Percentiles rank a stretch among this genome's conserved stretches.
phyloP scores from a whole-genome alignment of 2,113 vertebrate species.

The Nibea coibor region DNA sequence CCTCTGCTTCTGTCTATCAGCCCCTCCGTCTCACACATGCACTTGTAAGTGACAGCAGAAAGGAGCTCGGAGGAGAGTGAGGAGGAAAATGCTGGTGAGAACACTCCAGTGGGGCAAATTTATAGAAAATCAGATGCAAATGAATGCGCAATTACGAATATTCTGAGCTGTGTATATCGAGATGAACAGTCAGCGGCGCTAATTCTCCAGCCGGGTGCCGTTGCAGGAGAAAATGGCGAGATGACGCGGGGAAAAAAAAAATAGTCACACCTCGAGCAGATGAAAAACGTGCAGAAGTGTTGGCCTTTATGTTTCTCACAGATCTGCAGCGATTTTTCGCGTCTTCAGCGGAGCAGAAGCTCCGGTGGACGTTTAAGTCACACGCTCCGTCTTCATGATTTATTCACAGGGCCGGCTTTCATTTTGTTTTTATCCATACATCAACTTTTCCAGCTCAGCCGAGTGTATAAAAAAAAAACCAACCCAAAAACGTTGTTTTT shows the following conservation, averaged over 20 bases:
- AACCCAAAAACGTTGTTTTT: not conserved
- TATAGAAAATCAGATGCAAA: not conserved
- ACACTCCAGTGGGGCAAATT: not conserved
- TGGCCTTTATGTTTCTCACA: not conserved
- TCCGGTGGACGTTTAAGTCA: not conserved
- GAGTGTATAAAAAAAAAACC: not conserved
- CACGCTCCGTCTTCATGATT: not conserved
- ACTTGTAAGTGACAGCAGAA: constrained; percentile 38
- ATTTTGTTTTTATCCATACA: not conserved
- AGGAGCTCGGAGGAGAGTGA: constrained; percentile 20
- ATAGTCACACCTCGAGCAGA: not conserved
- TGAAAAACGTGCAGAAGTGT: not conserved
- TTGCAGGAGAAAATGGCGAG: not conserved
- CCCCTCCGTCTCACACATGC: not conserved
- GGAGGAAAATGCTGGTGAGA: constrained; percentile 29
- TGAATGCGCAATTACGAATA: not conserved
- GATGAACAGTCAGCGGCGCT: not conserved
- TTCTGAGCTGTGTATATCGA: not conserved
- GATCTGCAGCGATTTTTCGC: not conserved
- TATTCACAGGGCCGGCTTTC: not conserved
- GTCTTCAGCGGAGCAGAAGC: not conserved
- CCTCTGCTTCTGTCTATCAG: constrained; percentile 39
- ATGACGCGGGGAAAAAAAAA: too few relatives aligned
- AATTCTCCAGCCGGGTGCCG: not conserved
- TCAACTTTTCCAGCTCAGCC: constrained; percentile 5